phyloP scores from a whole-genome alignment of 2,797 vertebrate genomes.

The Mus caroli region DNA sequence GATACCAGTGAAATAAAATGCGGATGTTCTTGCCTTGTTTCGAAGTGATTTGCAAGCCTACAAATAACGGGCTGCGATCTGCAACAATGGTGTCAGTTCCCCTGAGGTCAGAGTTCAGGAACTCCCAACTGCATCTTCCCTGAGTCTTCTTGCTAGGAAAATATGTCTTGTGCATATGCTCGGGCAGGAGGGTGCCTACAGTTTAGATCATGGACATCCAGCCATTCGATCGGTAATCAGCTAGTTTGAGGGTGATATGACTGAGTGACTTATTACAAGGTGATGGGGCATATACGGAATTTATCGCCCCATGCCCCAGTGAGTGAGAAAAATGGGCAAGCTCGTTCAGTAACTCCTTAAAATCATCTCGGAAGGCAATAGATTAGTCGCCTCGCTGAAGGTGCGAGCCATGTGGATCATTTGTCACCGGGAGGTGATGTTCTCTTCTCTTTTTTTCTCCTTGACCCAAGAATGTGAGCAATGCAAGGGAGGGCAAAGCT shows the following conservation, averaged over 20 bases:
- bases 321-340: conserved; percentile 56
- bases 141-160: background rate
- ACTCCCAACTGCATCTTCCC: background rate
- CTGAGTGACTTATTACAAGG: conserved; percentile 39
- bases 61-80: background rate
- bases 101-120: conserved; percentile 22
- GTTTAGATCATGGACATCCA: background rate
- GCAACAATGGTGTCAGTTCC: background rate
- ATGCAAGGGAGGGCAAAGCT: conserved; percentile 2
- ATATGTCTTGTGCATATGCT: background rate
- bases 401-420: background rate
- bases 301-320: conserved; percentile 61
- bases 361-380: conserved; percentile 47
- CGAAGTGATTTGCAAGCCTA: background rate
- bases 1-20: background rate
- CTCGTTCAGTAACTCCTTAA: conserved; percentile 56
- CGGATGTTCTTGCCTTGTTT: conserved; percentile 13
- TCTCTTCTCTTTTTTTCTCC: conserved; percentile 42
- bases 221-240: conserved; percentile 39
- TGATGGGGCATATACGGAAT: conserved; percentile 58
- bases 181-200: background rate
- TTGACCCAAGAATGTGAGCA: conserved; percentile 62
- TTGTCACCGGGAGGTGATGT: conserved; percentile 37
- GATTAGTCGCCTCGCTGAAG: conserved; percentile 62
- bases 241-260: conserved; percentile 55